Evolutionary conservation across 2,113 vertebrate genomes (phyloP).

Genomic region (Mus pahari): DNA sequence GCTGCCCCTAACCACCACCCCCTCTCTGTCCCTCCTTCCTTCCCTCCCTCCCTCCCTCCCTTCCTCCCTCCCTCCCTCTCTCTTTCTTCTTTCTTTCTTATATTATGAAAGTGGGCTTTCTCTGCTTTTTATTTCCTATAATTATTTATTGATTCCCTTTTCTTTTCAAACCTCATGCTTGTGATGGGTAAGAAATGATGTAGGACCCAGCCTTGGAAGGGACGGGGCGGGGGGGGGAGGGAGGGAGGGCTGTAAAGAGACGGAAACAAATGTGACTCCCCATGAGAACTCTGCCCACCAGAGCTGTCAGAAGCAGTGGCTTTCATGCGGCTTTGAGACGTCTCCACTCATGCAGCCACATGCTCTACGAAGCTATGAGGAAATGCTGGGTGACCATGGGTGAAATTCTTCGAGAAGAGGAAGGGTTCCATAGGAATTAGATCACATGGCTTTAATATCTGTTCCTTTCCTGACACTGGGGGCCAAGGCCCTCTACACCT

Average conservation of each 20-base stretch:
- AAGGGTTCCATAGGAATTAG: not conserved
- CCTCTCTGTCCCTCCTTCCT: too few species aligned
- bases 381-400: rapidly evolving
- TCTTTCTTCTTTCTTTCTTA: not conserved
- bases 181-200: not conserved
- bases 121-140: not conserved
- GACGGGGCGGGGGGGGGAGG: not conserved
- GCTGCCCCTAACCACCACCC: rapidly evolving
- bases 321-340: not conserved
- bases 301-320: rapidly evolving
- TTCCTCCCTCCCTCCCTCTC: too few species aligned
- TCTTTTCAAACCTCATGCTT: not conserved
- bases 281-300: rapidly evolving
- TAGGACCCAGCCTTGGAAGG: not conserved
- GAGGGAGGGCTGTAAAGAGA: not conserved
- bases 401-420: too few species aligned
- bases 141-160: constrained; percentile 31
- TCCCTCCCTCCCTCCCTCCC: too few species aligned
- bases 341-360: not conserved
- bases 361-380: not conserved
- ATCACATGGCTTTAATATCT: not conserved
- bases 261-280: not conserved
- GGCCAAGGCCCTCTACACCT: rapidly evolving
- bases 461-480: rapidly evolving
- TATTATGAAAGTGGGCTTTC: not conserved